A percentile compares a stretch with the other conserved stretches of the same genome.
phyloP scores from a whole-genome alignment of 1,140 invertebrate species.

The Armadillidium nasatum region DNA sequence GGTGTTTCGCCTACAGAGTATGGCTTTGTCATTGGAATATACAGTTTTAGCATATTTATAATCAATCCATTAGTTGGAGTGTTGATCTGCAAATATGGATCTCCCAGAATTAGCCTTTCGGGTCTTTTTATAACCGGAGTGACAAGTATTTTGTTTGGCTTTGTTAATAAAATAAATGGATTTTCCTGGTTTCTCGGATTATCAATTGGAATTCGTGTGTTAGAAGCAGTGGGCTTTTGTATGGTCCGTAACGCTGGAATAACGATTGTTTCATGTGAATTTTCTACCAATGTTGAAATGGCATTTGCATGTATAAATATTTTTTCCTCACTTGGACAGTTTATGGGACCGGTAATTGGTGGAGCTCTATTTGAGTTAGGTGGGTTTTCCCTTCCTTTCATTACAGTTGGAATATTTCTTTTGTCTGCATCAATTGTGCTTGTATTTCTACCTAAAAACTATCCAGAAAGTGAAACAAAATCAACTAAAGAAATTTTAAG shows the following conservation, averaged over 20 bases:
- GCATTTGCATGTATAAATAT: constrained; percentile 20
- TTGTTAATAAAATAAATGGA: constrained; percentile 6
- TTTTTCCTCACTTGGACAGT: constrained; percentile 3
- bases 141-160: constrained; percentile 21
- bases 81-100: constrained; percentile 1
- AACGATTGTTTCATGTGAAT: constrained; percentile 18
- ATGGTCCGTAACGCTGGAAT: constrained; percentile 10
- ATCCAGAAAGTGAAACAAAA: too few species aligned
- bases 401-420: constrained; percentile 46
- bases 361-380: constrained; percentile 47
- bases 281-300: constrained; percentile 14
- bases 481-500: constrained; percentile 60
- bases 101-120: constrained; percentile 4
- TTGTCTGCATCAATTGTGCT: constrained; percentile 40
- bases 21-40: constrained; percentile 21
- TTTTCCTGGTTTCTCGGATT: background rate
- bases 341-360: constrained; percentile 46
- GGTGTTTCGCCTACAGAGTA: constrained; percentile 19
- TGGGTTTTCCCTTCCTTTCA: constrained; percentile 47
- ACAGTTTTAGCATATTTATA: constrained; percentile 16
- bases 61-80: constrained; percentile 16
- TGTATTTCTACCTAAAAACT: constrained; percentile 45
- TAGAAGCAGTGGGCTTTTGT: constrained; percentile 19
- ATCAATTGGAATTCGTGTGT: background rate
- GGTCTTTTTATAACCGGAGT: constrained; percentile 16